Evolutionary conservation across 2,797 vertebrate genomes (phyloP), one percentile per base, ranked within the genome.

Genomic region (Syngnathus acus): DNA sequence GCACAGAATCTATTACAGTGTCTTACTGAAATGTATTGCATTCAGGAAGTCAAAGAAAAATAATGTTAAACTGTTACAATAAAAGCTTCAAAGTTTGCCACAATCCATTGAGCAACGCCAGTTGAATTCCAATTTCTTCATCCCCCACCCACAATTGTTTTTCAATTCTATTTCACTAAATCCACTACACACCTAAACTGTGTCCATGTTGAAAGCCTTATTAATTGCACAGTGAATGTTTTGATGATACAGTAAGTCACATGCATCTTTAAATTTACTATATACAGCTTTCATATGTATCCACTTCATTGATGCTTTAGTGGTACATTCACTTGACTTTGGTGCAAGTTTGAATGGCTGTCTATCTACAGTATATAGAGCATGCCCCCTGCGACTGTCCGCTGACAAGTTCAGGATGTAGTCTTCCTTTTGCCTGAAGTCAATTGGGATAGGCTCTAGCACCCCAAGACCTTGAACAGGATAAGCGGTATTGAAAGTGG

Each of bases 41-140:
- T 71, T 63, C 63, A 55, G 65, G 71, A 81, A 68, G 54, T 43
- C 64, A 77, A 76, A 82, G 72, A 72, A 73, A 76, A 82, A 26
- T 69, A 45, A 38, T 65, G 55, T 64, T 21, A 55, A 48, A 65
- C 39, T 32, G 70, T 50, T 62, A 64, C 42, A 66, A 23, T 40
- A 14, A 42, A 61, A 61, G 10, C 59, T 59, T 19, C 17, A 39
- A 19, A 19, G 37, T 59, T 9, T 21, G 11, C 19, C 38, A 40
- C 19, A 21, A 42, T n/a, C 9, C 10, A n/a, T 6, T 61, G 0
- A 39, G 39, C 19, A 1, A 57, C 14, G 26, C 54, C 9, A 26
- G 9, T 55, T 13, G 4, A 2, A 58, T 58, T 58, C 53, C 53
- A 26, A 55, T 55, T 55, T 55, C 21, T 55, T 26, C 10, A 16